Evolutionary conservation across 2,113 vertebrate genomes (phyloP).

Genomic region (Chaetura pelagica): DNA sequence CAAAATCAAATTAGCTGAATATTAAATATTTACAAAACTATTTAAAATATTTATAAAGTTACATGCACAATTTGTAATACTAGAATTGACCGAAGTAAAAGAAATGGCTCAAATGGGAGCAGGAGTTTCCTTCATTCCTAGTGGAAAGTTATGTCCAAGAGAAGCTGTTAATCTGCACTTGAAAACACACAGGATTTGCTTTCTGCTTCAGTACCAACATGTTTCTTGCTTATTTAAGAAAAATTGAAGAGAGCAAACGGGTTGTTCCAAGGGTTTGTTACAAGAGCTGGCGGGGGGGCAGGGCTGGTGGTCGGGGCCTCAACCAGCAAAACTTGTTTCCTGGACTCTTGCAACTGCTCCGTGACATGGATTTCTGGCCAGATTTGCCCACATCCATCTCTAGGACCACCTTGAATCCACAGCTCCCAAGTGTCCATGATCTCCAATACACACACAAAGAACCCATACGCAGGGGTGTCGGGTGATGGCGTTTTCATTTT

Average conservation of each 20-base stretch:
- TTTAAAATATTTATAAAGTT: conserved; percentile 87
- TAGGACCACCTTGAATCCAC: neutral
- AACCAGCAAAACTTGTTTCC: neutral
- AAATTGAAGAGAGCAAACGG: neutral
- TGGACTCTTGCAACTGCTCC: neutral
- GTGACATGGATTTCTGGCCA: neutral
- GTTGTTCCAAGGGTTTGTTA: conserved; percentile 2
- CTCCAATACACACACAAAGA: neutral
- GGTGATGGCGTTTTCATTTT: neutral
- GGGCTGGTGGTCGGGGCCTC: neutral
- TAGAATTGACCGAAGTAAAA: conserved; percentile 78
- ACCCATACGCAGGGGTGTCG: neutral
- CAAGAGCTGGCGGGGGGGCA: neutral
- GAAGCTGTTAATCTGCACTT: conserved; percentile 71
- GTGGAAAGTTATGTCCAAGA: conserved; percentile 72
- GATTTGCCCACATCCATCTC: neutral
- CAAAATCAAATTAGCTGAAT: conserved; percentile 85
- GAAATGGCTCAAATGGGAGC: conserved; percentile 83
- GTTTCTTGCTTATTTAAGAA: neutral
- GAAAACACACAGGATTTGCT: conserved; percentile 53
- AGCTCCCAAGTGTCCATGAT: neutral
- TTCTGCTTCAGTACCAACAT: conserved; percentile 44
- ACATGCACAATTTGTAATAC: conserved; percentile 83
- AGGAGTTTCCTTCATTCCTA: conserved; percentile 82
- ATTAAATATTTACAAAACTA: conserved; percentile 88